phyloP scores from a whole-genome alignment of 2,113 vertebrate genomes.

The Dasyurus viverrinus region DNA sequence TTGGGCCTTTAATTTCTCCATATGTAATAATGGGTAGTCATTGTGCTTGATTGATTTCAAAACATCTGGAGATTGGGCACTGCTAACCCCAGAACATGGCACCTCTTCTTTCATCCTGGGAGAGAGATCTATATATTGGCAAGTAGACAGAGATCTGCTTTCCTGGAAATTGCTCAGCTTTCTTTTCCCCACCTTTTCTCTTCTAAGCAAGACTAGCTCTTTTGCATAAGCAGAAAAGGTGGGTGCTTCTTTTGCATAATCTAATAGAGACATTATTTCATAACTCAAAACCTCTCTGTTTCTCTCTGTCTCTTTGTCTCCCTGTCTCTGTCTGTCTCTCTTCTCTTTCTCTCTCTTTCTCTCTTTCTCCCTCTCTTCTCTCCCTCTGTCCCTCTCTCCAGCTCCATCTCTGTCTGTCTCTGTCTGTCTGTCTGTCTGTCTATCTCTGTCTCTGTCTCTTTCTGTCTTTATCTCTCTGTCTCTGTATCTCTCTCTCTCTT shows the following conservation, averaged over 20 bases:
- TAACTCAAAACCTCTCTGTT: background rate
- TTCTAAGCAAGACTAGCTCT: background rate
- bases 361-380: too few species aligned
- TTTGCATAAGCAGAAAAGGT: background rate
- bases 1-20: slow-evolving; percentile 26
- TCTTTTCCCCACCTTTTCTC: slow-evolving; percentile 1
- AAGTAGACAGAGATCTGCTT: background rate
- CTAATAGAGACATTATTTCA: background rate
- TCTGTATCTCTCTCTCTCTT: too few species aligned
- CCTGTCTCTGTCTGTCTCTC: too few species aligned
- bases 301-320: too few species aligned
- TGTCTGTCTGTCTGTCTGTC: too few species aligned
- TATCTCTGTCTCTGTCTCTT: too few species aligned
- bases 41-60: background rate
- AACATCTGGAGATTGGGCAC: background rate
- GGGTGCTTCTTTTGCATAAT: background rate
- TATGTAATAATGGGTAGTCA: background rate
- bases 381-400: too few species aligned
- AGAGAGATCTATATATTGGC: background rate
- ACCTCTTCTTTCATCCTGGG: background rate
- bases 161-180: background rate
- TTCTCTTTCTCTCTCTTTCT: too few species aligned
- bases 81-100: background rate
- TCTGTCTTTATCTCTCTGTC: too few species aligned
- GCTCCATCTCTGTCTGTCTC: too few species aligned